Evolutionary conservation across 2,797 vertebrate genomes (phyloP), one percentile per base, ranked within the genome.

Genomic region (Dipus sagitta): DNA sequence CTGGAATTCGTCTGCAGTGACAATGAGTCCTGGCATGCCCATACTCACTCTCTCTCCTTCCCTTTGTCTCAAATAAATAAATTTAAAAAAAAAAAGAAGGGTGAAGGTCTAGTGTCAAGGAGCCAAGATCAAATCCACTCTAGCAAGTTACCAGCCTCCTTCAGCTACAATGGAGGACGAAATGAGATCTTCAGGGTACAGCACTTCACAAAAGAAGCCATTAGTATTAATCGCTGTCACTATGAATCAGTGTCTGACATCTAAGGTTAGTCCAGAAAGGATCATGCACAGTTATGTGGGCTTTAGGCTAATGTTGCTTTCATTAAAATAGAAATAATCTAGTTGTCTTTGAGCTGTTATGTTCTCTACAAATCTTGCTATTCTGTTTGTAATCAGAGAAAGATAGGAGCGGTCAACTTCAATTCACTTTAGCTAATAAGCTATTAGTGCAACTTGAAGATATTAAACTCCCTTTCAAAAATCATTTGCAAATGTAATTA

Each of bases 401-500:
- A 85, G 28, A 81, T 75, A 70, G 86, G 82, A 92, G 78, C 70
- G 79, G 15, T 68, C 71, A 60, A 10, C 64, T 83, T 94, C 82
- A 70, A 62, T 88, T 94, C 94, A 54, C 79, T 90, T 71, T 70
- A 60, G 80, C 71, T 95, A 96, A 93, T 90, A 88, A 96, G 76
- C 82, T 90, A 38, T 79, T 92, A 92, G 52, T 42, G 85, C 52
- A 82, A 79, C 62, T 34, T 54, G 18, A 94, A 90, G 68, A 77
- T 67, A 78, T 20, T 83, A 38, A 86, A 7, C 47, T 90, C 77
- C 72, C 75, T 94, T 17, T 72, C 82, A 86, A 92, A 92, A 89
- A 82, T 93, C 71, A 88, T 86, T 92, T 96, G 58, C 68, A 80
- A 95, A 88, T 72, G 58, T 90, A 96, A 95, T 93, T 80, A 79